phyloP scores from a whole-genome alignment of 2,797 vertebrate genomes.

The Tadarida brasiliensis region DNA sequence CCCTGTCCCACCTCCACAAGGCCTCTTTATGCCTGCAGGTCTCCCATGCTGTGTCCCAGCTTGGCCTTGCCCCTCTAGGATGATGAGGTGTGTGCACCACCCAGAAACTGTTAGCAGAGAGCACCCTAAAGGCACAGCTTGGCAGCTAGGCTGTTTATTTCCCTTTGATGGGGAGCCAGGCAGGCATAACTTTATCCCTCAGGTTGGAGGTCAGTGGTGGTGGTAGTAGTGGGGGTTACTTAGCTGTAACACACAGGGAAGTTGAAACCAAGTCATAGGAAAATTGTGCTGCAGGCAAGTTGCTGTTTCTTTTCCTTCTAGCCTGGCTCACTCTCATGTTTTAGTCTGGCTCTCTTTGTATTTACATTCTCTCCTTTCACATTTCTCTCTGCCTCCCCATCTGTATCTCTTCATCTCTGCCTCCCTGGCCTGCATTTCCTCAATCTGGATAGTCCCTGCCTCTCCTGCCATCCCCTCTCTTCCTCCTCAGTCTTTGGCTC shows the following conservation, averaged over 20 bases:
- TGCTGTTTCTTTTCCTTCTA: background rate
- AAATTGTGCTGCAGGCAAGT: background rate
- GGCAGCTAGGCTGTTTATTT: background rate
- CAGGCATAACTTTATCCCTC: background rate
- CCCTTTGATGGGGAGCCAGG: background rate
- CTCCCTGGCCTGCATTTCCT: conserved; percentile 45
- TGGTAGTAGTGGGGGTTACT: background rate
- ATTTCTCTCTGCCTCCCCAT: background rate
- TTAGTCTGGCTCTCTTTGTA: background rate
- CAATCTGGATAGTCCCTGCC: background rate
- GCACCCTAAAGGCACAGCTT: background rate
- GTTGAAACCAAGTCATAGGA: background rate
- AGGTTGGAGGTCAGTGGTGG: background rate
- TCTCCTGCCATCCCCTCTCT: background rate
- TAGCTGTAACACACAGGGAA: background rate
- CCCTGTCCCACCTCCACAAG: background rate
- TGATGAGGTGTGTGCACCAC: background rate
- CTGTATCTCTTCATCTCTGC: background rate
- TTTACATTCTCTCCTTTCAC: background rate
- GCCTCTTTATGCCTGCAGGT: background rate
- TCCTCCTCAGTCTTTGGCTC: background rate
- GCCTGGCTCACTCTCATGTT: background rate
- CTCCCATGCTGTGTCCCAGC: background rate
- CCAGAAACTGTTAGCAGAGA: conserved; percentile 43
- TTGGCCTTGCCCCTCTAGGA: background rate